These are phyloP conservation scores for Sebastes glaucus DNA, from an alignment of 2,797 vertebrate species.

Conservation along the genomic window DNA sequence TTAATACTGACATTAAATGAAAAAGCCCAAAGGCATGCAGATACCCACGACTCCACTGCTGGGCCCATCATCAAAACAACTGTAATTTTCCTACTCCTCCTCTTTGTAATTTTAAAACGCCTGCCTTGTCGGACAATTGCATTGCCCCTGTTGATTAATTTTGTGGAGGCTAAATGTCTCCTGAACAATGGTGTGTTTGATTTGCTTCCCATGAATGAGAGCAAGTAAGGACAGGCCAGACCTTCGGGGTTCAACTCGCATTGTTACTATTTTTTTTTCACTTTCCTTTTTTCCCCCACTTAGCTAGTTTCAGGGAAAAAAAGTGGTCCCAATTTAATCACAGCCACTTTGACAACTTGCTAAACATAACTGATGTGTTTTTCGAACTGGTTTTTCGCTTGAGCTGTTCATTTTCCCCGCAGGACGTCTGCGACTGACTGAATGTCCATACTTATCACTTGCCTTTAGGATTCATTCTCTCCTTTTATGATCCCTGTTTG, in stretches of 20 bases:
- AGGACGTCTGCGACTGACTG: slow-evolving; percentile 18
- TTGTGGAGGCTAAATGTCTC: slow-evolving; percentile 25
- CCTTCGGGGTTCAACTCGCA: neutral
- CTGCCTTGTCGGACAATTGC: slow-evolving; percentile 34
- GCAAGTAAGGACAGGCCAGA: slow-evolving; percentile 11
- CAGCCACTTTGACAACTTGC: slow-evolving; percentile 1
- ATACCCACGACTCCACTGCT: slow-evolving; percentile 2
- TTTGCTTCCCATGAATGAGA: slow-evolving; percentile 30
- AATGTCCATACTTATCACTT: slow-evolving; percentile 31
- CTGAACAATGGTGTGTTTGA: slow-evolving; percentile 55
- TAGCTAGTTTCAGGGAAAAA: neutral
- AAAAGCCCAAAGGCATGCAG: slow-evolving; percentile 3
- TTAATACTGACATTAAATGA: slow-evolving; percentile 22
- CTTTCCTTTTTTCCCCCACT: neutral
- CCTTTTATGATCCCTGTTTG: slow-evolving; percentile 15
- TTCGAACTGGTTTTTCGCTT: slow-evolving; percentile 6
- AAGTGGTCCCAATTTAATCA: neutral
- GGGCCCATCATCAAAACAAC: slow-evolving; percentile 39
- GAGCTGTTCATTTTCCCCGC: neutral
- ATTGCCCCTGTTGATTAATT: slow-evolving; percentile 53
- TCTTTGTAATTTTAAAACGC: slow-evolving; percentile 46
- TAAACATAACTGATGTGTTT: slow-evolving; percentile 17
- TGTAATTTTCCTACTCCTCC: slow-evolving; percentile 39
- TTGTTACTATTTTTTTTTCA: slow-evolving; percentile 21
- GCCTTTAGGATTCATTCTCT: slow-evolving; percentile 31